A percentile compares a stretch with the other conserved stretches of the same genome.
These are phyloP conservation scores for Marcusenius ussheri DNA, from an alignment of 2,113 vertebrate genomes.

Conservation along the genomic window DNA sequence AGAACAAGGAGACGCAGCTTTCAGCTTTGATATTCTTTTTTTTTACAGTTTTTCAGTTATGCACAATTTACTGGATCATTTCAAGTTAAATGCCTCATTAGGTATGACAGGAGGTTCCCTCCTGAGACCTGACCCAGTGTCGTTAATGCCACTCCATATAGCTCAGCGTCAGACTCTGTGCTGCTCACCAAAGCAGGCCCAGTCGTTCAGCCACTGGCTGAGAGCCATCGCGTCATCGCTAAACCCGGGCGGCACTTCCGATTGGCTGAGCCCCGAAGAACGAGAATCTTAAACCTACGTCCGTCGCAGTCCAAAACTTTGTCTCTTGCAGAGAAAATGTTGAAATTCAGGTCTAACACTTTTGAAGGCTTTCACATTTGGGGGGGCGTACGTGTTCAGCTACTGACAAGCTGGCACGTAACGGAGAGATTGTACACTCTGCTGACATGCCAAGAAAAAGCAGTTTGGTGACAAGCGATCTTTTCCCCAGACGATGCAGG, in stretches of 20 bases:
- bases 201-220: not conserved
- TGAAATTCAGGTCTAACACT: not conserved
- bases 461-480: not conserved
- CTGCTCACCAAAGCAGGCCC: not conserved
- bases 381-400: not conserved
- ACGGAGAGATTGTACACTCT: not conserved
- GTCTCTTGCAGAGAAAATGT: not conserved
- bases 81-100: not conserved
- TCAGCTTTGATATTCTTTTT: not conserved
- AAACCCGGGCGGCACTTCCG: not conserved
- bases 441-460: not conserved
- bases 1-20: not conserved
- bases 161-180: not conserved
- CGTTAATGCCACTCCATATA: not conserved
- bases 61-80: not conserved
- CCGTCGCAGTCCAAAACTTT: not conserved
- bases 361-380: not conserved
- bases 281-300: not conserved
- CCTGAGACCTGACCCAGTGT: not conserved
- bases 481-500: not conserved
- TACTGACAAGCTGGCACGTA: not conserved
- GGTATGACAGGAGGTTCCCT: not conserved
- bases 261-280: not conserved
- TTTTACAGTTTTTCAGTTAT: not conserved
- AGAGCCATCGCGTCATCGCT: not conserved